Evolutionary conservation across 64 coral and sea anemone genomes (phyloP).

Genomic region (Catalaphyllia jardinei): DNA sequence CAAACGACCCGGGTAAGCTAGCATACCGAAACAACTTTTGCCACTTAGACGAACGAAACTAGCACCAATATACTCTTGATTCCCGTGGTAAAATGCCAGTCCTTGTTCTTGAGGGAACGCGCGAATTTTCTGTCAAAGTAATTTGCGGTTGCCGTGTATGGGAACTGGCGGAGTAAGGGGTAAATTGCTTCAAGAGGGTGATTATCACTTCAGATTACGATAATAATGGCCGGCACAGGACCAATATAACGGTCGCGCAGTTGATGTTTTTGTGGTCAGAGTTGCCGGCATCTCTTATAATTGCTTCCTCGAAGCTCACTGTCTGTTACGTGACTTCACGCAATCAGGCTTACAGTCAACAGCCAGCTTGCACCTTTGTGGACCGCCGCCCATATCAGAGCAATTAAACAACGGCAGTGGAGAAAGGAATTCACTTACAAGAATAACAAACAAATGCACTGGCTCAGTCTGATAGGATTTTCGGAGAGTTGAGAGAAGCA

Average conservation of each 20-base stretch:
- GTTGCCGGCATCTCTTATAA: slow-evolving; percentile 15
- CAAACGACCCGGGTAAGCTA: slow-evolving; percentile 19
- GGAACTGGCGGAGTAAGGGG: slow-evolving; percentile 40
- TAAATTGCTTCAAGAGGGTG: slow-evolving; percentile 57
- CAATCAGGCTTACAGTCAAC: background rate
- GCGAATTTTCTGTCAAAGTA: slow-evolving; percentile 15
- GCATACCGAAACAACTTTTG: slow-evolving; percentile 4
- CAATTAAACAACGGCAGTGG: background rate
- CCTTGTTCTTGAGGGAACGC: slow-evolving; percentile 1
- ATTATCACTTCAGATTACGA: slow-evolving; percentile 52
- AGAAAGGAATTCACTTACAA: slow-evolving; percentile 21
- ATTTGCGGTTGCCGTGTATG: slow-evolving; percentile 42
- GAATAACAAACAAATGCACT: slow-evolving; percentile 40
- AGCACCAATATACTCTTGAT: slow-evolving; percentile 9
- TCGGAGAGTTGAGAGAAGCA: background rate
- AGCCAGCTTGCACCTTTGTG: background rate
- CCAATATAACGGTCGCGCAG: slow-evolving; percentile 39
- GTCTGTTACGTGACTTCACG: slow-evolving; percentile 18
- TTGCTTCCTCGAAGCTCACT: slow-evolving; percentile 12
- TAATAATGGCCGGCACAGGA: slow-evolving; percentile 24
- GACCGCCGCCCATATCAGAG: background rate
- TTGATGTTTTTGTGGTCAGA: slow-evolving; percentile 18
- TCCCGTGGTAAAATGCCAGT: slow-evolving; percentile 34
- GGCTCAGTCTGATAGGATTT: slow-evolving; percentile 32
- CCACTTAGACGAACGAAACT: slow-evolving; percentile 31